Percentiles rank a stretch among this genome's conserved stretches.
Evolutionary conservation across 1,140 invertebrate genomes (phyloP).

Genomic region (Neodiprion virginianus): DNA sequence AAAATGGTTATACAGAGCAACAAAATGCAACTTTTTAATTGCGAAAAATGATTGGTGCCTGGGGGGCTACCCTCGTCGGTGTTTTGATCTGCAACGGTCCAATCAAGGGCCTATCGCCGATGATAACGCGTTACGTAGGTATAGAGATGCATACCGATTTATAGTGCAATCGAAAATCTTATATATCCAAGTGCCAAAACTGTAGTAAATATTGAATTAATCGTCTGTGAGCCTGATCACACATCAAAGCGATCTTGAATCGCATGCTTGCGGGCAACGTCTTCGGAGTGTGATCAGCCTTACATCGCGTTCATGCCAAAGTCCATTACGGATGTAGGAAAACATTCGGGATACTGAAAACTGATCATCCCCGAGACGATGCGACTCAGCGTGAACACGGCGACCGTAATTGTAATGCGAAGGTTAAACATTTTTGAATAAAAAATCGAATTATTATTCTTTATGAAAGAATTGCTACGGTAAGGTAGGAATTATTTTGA

Average conservation of each 20-base stretch:
- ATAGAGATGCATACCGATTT: slow-evolving; percentile 20
- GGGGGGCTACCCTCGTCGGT: too few relatives aligned
- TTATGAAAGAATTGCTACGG: too few relatives aligned
- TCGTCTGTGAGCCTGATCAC: neutral
- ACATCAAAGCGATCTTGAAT: neutral
- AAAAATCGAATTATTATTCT: neutral
- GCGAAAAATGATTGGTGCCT: too few relatives aligned
- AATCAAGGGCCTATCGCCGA: too few relatives aligned
- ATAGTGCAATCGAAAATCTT: slow-evolving; percentile 42
- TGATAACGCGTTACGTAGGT: too few relatives aligned
- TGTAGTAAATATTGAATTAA: slow-evolving; percentile 35
- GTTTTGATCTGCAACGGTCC: too few relatives aligned
- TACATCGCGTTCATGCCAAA: too few relatives aligned
- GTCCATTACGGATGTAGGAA: neutral
- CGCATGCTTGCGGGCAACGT: neutral
- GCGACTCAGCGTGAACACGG: neutral
- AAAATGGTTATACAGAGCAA: too few relatives aligned
- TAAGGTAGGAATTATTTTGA: neutral
- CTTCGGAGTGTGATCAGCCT: too few relatives aligned
- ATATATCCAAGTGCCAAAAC: slow-evolving; percentile 60
- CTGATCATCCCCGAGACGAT: too few relatives aligned
- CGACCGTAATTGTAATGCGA: neutral
- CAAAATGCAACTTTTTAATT: too few relatives aligned
- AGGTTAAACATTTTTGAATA: neutral
- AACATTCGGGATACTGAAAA: neutral